Conservation (phyloP, 2,888 invertebrate species). For the Hypomecis atomaria region DNA sequence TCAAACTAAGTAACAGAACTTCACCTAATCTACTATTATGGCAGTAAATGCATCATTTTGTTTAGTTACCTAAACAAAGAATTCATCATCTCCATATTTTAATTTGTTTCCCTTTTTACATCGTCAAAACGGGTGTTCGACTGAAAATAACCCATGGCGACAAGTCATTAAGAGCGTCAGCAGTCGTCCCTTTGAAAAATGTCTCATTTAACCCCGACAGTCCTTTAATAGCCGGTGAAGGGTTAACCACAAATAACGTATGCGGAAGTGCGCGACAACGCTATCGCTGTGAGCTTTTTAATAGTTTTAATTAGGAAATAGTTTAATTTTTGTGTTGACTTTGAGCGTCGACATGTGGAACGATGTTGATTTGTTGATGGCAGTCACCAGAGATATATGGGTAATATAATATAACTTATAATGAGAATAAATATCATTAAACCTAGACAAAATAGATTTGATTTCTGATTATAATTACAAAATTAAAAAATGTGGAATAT, state of each 20-base stretch:
- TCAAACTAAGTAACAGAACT: too few species aligned
- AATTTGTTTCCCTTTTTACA: slow-evolving; percentile 32
- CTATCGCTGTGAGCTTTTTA: slow-evolving; percentile 68
- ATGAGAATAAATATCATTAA: too few species aligned
- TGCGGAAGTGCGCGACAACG: slow-evolving; percentile 77
- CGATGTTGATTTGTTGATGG: not conserved
- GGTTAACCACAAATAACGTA: slow-evolving; percentile 82
- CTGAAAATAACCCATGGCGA: slow-evolving; percentile 80
- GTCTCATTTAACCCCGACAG: slow-evolving; percentile 81
- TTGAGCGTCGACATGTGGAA: slow-evolving; percentile 61
- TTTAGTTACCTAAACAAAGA: slow-evolving; percentile 55
- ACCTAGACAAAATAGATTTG: too few species aligned
- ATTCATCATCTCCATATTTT: slow-evolving; percentile 55
- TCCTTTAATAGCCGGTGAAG: slow-evolving; percentile 81
- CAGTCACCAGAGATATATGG: too few species aligned
- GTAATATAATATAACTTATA: too few species aligned
- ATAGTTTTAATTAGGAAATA: slow-evolving; percentile 84
- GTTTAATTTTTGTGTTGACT: slow-evolving; percentile 78
- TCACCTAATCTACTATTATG: not conserved
- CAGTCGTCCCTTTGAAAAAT: slow-evolving; percentile 79
- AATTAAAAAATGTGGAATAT: not conserved
- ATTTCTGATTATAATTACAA: slow-evolving; percentile 25
- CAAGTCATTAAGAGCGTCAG: slow-evolving; percentile 82
- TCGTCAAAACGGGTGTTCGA: slow-evolving; percentile 50
- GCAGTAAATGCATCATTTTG: slow-evolving; percentile 46